Evolutionary conservation across 1,140 invertebrate genomes (phyloP), one percentile per base, ranked within the genome.

Genomic region (Homarus americanus): DNA sequence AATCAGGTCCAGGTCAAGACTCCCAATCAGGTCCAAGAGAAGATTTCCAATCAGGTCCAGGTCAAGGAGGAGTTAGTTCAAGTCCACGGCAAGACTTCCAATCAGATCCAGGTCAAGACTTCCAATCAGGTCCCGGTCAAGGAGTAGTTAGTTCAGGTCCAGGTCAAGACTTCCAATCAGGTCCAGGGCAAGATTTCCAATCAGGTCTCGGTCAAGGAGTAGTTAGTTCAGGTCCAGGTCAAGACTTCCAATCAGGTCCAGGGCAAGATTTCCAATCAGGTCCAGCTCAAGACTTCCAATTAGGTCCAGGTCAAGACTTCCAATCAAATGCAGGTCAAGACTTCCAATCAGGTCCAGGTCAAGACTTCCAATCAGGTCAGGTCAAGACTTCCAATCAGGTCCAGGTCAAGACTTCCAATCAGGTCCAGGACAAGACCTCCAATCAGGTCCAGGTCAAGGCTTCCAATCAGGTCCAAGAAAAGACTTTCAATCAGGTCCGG

Each of bases 381-480:
- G 17, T 78, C 75, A 66, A 82, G 79, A 53, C 17, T 63, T 73
- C 69, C 10, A 34, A 28, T 34, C 32, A 24, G 44, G 3, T 36
- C 72, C n/a, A n/a, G 72, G 41, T 15, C 41, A 73, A 53, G 28
- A 0, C 32, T 85, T 85, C 15, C 24, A 20, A 24, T 41, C 63
- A n/a, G 69, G 36, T n/a, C 63, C 36, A 49, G 66, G 63, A 10
- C 85, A 66, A 44, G 76, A 32, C 7, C n/a, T n/a, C n/a, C 40
- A 38, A 58, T 87, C 49, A 53, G 84, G 58, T 76, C 17, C 84
- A 32, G 75, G 24, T n/a, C 78, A 73, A 58, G 28, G 41, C 17
- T 79, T 49, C 24, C 20, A 28, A 2, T 44, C 20, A 32, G 49
- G n/a, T 79, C 32, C 40, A 12, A 38, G 75, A 36, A 5, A 41